These are phyloP conservation scores for Rhynchonycteris naso DNA, from an alignment of 2,797 vertebrate genomes.

Conservation along the genomic window DNA sequence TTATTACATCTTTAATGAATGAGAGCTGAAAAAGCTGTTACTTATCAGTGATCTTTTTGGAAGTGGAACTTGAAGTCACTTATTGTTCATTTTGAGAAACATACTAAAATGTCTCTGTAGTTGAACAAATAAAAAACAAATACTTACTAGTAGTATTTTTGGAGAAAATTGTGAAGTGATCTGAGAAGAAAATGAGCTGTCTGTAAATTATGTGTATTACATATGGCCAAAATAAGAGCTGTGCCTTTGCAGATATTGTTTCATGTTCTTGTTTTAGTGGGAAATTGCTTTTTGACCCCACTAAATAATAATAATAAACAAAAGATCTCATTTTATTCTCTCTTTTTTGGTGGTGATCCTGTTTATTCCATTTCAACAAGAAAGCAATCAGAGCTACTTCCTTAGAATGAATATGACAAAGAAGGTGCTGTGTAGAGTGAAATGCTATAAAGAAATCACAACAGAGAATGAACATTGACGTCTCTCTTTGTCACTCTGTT, in stretches of 20 bases:
- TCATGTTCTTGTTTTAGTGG: neutral
- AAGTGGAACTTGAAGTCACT: neutral
- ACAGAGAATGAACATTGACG: neutral
- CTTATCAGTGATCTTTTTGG: neutral
- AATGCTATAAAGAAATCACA: neutral
- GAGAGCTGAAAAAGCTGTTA: neutral
- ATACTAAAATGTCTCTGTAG: neutral
- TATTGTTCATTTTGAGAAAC: neutral
- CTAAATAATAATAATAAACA: neutral
- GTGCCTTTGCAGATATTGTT: neutral
- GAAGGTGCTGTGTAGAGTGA: neutral
- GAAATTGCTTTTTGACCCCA: neutral
- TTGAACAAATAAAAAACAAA: conserved; percentile 31
- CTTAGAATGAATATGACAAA: neutral
- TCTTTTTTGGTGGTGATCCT: neutral
- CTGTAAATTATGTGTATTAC: neutral
- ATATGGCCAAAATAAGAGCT: neutral
- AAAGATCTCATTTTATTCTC: conserved; percentile 8
- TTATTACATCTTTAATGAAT: neutral
- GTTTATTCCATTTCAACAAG: neutral
- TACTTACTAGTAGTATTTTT: neutral
- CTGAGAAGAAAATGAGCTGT: neutral
- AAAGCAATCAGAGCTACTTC: conserved; percentile 21
- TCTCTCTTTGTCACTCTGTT: neutral
- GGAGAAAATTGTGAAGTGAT: conserved; percentile 44